These are phyloP conservation scores for Meles meles DNA, from an alignment of 2,113 vertebrate genomes.

Conservation along the genomic window DNA sequence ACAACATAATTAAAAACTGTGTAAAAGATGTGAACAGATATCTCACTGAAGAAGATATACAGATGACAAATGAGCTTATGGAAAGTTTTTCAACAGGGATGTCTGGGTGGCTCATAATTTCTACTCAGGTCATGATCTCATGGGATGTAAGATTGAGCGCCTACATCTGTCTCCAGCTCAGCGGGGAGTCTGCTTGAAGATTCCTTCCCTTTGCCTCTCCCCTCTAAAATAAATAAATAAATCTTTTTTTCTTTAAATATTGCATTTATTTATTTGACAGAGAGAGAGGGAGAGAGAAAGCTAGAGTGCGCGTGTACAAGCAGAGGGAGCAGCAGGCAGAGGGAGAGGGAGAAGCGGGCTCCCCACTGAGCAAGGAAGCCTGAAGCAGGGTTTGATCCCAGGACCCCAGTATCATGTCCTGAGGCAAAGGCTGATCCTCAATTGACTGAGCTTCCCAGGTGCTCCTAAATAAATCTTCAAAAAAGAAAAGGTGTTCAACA, in stretches of 20 bases:
- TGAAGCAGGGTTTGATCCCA: too few relatives aligned
- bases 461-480: neutral
- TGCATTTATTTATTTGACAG: too few relatives aligned
- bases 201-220: neutral
- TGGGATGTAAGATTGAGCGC: neutral
- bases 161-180: neutral
- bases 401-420: too few relatives aligned
- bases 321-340: too few relatives aligned
- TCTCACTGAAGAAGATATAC: neutral
- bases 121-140: neutral
- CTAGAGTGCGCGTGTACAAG: too few relatives aligned
- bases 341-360: too few relatives aligned
- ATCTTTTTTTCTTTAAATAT: neutral
- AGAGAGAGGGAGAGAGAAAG: too few relatives aligned
- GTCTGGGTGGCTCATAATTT: neutral
- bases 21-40: neutral
- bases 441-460: too few relatives aligned
- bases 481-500: neutral
- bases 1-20: neutral
- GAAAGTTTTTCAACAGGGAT: neutral
- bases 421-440: too few relatives aligned
- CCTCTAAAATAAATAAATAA: neutral
- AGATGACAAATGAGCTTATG: neutral
- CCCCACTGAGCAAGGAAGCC: too few relatives aligned
- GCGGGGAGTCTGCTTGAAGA: neutral